Evolutionary conservation across 2,888 invertebrate genomes (phyloP).

Genomic region (Actias luna): DNA sequence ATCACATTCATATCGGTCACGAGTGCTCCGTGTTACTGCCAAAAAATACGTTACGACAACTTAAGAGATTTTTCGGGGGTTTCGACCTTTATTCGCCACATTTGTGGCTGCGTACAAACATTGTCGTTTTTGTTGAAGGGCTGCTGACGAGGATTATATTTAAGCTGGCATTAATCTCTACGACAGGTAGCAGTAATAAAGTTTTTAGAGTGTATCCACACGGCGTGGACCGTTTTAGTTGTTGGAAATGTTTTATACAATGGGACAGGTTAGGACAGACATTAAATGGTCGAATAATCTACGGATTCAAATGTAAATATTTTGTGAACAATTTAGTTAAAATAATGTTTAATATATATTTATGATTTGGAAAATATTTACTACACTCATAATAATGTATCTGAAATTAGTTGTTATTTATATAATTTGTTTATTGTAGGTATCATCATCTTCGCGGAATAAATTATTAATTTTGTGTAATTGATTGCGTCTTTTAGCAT

Average conservation of each 20-base stretch:
- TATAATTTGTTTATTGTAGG: not conserved
- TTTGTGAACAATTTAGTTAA: not conserved
- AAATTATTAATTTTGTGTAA: not conserved
- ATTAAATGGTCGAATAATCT: not conserved
- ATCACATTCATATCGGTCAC: constrained; percentile 74
- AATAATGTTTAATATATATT: not conserved
- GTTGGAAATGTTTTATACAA: constrained; percentile 4
- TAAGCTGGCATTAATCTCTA: constrained; percentile 38
- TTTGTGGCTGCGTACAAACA: constrained; percentile 43
- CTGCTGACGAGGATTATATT: constrained; percentile 40
- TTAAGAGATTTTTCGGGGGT: constrained; percentile 19
- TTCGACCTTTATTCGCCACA: constrained; percentile 29
- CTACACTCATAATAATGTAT: not conserved
- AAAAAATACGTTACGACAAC: constrained; percentile 47
- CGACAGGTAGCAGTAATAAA: constrained; percentile 39
- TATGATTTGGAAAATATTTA: not conserved
- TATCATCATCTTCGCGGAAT: too few relatives aligned
- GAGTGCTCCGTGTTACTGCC: constrained; percentile 47
- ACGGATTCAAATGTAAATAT: not conserved
- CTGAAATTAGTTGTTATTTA: not conserved
- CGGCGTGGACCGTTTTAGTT: constrained; percentile 26
- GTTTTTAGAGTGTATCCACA: constrained; percentile 32
- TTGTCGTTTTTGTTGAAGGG: constrained; percentile 44
- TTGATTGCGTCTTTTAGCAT: too few relatives aligned
- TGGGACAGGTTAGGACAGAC: not conserved